Evolutionary conservation across 1,140 invertebrate genomes (phyloP).

Genomic region (Notospermus geniculatus): DNA sequence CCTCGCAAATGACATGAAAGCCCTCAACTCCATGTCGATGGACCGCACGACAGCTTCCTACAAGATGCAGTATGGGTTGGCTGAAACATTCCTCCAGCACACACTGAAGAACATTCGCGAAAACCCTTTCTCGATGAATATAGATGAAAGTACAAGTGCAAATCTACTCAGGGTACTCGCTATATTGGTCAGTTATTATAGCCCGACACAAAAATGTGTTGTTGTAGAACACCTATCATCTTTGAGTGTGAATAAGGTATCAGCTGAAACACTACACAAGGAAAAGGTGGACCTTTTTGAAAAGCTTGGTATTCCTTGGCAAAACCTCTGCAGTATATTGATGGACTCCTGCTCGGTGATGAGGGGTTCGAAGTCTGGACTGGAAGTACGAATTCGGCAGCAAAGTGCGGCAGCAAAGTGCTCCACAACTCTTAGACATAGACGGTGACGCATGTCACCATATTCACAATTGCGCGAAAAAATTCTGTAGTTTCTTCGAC

Average conservation of each 20-base stretch:
- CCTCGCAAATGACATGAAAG: not conserved
- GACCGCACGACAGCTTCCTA: slow-evolving; percentile 23
- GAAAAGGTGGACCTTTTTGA: slow-evolving; percentile 14
- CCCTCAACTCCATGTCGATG: slow-evolving; percentile 15
- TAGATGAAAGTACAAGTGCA: slow-evolving; percentile 28
- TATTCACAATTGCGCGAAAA: slow-evolving; percentile 26
- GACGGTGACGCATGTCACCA: slow-evolving; percentile 34
- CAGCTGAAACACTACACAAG: slow-evolving; percentile 10
- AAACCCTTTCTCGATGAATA: slow-evolving; percentile 26
- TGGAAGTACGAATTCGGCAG: too few relatives aligned
- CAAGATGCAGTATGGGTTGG: slow-evolving; percentile 22
- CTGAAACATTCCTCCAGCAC: slow-evolving; percentile 16
- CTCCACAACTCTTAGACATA: slow-evolving; percentile 28
- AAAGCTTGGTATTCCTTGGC: slow-evolving; percentile 20
- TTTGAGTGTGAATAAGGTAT: slow-evolving; percentile 6
- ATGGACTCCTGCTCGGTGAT: slow-evolving; percentile 32
- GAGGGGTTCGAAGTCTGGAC: slow-evolving; percentile 23
- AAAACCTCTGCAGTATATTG: slow-evolving; percentile 26
- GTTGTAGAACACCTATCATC: slow-evolving; percentile 15
- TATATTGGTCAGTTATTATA: slow-evolving; percentile 14
- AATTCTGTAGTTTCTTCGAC: slow-evolving; percentile 28
- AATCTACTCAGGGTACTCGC: slow-evolving; percentile 19
- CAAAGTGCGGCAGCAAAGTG: slow-evolving; percentile 21
- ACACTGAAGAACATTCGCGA: slow-evolving; percentile 8
- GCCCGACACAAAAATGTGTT: slow-evolving; percentile 2